A percentile compares a stretch with the other conserved stretches of the same genome.
Conservation (phyloP, 2,113 vertebrate genomes). For the Leucopsar rothschildi region DNA sequence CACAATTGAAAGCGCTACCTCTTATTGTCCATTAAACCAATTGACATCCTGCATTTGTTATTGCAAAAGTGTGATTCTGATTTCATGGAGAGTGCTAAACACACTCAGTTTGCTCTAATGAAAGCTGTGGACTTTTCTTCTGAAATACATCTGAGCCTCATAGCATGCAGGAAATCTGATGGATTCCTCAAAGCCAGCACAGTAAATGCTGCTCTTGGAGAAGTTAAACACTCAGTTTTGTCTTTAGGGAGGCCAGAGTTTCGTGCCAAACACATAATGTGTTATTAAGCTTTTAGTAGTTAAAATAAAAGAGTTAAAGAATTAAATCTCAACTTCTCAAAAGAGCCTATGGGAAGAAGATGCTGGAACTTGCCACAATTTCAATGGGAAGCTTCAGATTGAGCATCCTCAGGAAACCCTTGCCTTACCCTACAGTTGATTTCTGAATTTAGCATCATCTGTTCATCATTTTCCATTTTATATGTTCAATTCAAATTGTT, state of each 20-base stretch:
- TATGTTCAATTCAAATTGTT: not conserved
- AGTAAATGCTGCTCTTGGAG: not conserved
- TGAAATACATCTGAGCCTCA: conserved; percentile 11
- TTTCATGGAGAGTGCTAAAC: not conserved
- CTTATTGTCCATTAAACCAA: conserved; percentile 71
- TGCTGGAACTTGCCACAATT: not conserved
- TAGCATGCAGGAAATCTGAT: not conserved
- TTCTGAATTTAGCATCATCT: not conserved
- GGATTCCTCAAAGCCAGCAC: not conserved
- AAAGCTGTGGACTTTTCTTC: conserved; percentile 56
- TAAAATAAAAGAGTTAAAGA: conserved; percentile 14
- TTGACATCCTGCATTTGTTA: conserved; percentile 64
- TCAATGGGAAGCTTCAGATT: not conserved
- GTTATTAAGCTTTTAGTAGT: conserved; percentile 36
- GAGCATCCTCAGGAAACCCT: not conserved
- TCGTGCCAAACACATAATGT: not conserved
- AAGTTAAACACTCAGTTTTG: not conserved
- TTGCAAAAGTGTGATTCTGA: conserved; percentile 65
- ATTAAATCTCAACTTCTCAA: not conserved
- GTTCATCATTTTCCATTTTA: not conserved
- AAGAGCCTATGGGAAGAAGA: not conserved
- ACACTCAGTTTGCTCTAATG: conserved; percentile 42
- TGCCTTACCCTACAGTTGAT: not conserved
- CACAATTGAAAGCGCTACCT: conserved; percentile 57
- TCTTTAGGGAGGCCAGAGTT: not conserved